Conservation (phyloP, 2,888 invertebrate species). For the Amphimallon solstitiale region DNA sequence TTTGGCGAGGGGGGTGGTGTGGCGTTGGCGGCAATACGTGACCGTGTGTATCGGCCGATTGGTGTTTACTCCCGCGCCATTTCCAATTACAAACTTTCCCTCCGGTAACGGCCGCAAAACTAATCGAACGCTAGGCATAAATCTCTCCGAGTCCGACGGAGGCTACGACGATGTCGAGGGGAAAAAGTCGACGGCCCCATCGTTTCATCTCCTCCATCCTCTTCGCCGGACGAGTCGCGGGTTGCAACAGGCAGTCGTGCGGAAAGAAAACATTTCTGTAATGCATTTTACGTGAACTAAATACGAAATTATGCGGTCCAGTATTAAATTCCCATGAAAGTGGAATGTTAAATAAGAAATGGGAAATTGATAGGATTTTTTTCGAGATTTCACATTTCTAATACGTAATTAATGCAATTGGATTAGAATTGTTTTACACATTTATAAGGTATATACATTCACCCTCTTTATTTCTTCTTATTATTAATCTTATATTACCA, state of each 20-base stretch:
- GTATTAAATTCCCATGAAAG: not conserved
- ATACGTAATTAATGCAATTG: too few species aligned
- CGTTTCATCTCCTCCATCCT: not conserved
- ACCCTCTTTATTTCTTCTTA: too few species aligned
- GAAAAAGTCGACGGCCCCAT: constrained; percentile 18
- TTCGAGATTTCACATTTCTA: too few species aligned
- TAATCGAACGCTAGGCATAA: constrained; percentile 51
- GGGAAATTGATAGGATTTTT: too few species aligned
- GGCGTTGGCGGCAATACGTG: constrained; percentile 40
- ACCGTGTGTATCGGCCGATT: constrained; percentile 44
- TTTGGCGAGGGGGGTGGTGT: constrained; percentile 23
- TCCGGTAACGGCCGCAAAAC: constrained; percentile 46
- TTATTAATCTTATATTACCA: too few species aligned
- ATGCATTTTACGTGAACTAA: constrained; percentile 17
- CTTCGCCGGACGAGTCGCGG: not conserved
- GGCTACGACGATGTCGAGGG: constrained; percentile 5
- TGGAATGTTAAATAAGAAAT: too few species aligned
- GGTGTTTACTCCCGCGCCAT: constrained; percentile 47
- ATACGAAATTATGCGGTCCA: not conserved
- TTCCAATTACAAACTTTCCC: constrained; percentile 52
- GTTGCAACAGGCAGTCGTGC: constrained; percentile 25
- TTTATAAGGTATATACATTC: too few species aligned
- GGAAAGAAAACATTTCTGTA: not conserved
- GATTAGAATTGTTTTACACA: too few species aligned
- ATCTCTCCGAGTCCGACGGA: constrained; percentile 39